Evolutionary conservation across 2,797 vertebrate species (phyloP).

Genomic region (Gymnodraco acuticeps): DNA sequence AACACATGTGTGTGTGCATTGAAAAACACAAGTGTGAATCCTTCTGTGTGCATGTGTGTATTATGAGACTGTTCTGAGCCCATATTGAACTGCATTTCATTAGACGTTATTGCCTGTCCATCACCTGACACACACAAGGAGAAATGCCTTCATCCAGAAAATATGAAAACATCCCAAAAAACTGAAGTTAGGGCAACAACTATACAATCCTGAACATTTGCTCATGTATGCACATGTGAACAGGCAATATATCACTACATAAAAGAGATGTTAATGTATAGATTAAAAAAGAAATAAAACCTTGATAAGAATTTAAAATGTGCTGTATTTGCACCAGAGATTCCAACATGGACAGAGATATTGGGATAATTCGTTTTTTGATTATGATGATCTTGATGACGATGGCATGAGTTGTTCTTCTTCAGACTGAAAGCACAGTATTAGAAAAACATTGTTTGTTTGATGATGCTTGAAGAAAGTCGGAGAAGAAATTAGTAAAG

Average conservation of each 20-base stretch:
- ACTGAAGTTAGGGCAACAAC: neutral
- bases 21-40: too few relatives aligned
- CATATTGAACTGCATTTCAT: neutral
- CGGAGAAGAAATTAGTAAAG: too few relatives aligned
- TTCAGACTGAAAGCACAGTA: neutral
- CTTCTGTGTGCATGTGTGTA: too few relatives aligned
- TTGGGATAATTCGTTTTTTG: neutral
- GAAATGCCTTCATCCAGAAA: neutral
- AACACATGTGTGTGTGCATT: too few relatives aligned
- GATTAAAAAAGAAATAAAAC: neutral
- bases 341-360: neutral
- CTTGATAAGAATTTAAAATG: neutral
- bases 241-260: neutral
- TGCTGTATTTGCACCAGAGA: constrained; percentile 7
- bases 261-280: neutral
- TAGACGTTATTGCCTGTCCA: constrained; percentile 9
- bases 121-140: constrained; percentile 8
- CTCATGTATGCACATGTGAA: neutral
- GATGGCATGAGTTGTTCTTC: neutral
- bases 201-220: neutral
- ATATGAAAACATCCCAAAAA: neutral
- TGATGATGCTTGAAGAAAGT: neutral
- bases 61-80: too few relatives aligned
- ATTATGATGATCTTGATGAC: too few relatives aligned
- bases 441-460: neutral